phyloP scores from a whole-genome alignment of 1,140 invertebrate species.

The Myzus persicae region DNA sequence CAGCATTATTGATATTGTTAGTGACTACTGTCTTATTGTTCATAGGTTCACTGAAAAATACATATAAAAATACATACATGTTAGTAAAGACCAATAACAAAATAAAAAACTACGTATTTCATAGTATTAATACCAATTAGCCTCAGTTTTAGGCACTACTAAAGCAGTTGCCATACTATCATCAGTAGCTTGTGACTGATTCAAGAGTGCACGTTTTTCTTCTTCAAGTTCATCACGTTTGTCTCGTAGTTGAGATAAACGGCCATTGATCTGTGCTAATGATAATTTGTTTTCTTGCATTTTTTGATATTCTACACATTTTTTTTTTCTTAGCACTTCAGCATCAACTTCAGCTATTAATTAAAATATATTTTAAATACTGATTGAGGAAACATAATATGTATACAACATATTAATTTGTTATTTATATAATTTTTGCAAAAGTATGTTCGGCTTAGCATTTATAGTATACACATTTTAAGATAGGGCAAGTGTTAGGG shows the following conservation, averaged over 20 bases:
- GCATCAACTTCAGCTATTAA: conserved; percentile 45
- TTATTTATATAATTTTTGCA: neutral
- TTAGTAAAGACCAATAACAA: neutral
- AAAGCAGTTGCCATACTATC: neutral
- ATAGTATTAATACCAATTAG: neutral
- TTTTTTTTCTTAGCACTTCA: conserved; percentile 43
- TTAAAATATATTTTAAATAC: neutral
- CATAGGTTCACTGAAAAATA: conserved; percentile 28
- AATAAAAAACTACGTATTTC: neutral
- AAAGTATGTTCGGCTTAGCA: too few relatives aligned
- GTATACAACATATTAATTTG: neutral
- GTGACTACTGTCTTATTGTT: conserved; percentile 8
- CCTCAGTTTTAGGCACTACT: neutral
- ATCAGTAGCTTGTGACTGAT: neutral
- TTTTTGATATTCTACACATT: conserved; percentile 53
- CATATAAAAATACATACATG: neutral
- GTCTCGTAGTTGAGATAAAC: conserved; percentile 30
- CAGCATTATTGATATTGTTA: conserved; percentile 25
- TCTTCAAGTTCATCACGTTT: conserved; percentile 44
- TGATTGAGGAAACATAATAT: neutral
- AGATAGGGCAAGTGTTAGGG: neutral
- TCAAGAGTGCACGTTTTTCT: conserved; percentile 38
- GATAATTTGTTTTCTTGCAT: conserved; percentile 55
- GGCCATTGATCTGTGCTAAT: conserved; percentile 53
- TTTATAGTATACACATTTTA: neutral